phyloP scores from a whole-genome alignment of 2,797 vertebrate genomes.

The Graptemys geographica region DNA sequence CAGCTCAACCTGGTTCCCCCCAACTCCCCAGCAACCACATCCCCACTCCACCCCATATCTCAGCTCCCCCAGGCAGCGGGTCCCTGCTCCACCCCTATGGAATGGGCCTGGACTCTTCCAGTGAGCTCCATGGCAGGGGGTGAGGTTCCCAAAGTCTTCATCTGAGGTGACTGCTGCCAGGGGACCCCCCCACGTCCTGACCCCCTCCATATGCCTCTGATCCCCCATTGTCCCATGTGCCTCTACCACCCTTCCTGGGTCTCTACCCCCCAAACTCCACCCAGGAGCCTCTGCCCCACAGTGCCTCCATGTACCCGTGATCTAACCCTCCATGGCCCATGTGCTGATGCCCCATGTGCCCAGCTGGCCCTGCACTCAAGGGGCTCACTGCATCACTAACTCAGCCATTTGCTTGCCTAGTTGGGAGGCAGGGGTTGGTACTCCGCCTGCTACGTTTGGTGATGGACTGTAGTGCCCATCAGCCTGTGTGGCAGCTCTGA shows the following conservation, averaged over 20 bases:
- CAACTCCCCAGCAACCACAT: neutral
- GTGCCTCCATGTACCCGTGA: neutral
- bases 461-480: too few relatives aligned
- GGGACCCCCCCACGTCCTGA: too few relatives aligned
- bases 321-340: neutral
- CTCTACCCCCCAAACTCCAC: too few relatives aligned
- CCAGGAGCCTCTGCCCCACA: neutral
- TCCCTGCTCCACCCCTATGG: neutral
- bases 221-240: neutral
- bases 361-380: neutral
- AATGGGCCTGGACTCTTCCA: neutral
- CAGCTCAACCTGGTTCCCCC: neutral
- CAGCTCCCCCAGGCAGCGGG: neutral
- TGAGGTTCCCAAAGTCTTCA: neutral
- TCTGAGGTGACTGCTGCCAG: too few relatives aligned
- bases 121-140: neutral
- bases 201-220: neutral
- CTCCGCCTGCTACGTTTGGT: too few relatives aligned
- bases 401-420: neutral
- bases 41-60: neutral
- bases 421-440: neutral
- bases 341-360: neutral
- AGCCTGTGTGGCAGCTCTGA: neutral
- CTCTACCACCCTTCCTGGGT: neutral
- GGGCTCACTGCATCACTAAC: neutral